phyloP scores from a whole-genome alignment of 2,113 vertebrate genomes.

The Urocolius indicus region DNA sequence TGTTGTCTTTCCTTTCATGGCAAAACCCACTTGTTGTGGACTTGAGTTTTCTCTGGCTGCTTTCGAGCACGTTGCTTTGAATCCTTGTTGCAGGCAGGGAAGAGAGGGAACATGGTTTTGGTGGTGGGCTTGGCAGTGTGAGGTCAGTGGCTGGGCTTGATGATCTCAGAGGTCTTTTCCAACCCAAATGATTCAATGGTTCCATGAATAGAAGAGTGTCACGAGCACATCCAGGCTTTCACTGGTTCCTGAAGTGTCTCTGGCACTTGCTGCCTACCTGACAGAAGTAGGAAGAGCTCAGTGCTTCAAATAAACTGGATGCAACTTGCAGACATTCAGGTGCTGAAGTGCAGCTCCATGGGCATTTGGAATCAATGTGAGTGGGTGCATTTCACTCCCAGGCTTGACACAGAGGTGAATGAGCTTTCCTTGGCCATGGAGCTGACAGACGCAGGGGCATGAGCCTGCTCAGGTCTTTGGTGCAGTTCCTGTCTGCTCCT shows the following conservation, averaged over 20 bases:
- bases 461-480: not conserved
- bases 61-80: not conserved
- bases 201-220: too few species aligned
- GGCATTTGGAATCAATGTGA: not conserved
- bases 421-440: not conserved
- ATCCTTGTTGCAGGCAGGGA: accelerated
- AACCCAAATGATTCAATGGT: too few species aligned
- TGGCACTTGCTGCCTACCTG: not conserved
- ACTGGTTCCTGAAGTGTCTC: not conserved
- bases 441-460: not conserved
- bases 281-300: not conserved
- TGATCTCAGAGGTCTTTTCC: too few species aligned
- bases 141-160: too few species aligned
- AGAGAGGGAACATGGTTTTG: too few species aligned
- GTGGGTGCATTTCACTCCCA: not conserved
- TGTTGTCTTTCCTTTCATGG: not conserved
- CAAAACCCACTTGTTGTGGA: not conserved
- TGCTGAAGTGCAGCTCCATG: too few species aligned
- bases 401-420: not conserved
- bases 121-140: too few species aligned
- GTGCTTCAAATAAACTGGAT: too few species aligned
- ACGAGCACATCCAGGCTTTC: not conserved
- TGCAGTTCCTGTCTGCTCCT: not conserved
- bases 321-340: too few species aligned
- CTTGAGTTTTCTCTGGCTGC: not conserved